Evolutionary conservation across 2,797 vertebrate species (phyloP).

Genomic region (Hozukius guyotensis): DNA sequence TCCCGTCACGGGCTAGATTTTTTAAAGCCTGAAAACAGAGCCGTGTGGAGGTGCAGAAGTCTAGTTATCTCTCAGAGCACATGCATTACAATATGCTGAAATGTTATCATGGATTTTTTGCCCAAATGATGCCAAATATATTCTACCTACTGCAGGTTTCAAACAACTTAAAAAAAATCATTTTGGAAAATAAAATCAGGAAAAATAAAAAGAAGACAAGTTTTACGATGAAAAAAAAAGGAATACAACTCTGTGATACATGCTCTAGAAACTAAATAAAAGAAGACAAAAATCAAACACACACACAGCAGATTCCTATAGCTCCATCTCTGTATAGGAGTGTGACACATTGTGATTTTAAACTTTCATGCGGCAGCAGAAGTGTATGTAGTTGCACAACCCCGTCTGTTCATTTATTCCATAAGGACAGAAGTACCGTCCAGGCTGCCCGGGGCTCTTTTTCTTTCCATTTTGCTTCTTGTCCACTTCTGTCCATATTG

Average conservation of each 20-base stretch:
- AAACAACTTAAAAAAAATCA: too few species aligned
- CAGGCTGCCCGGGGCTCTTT: conserved; percentile 20
- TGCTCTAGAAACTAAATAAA: neutral
- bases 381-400: conserved; percentile 13
- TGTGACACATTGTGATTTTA: neutral
- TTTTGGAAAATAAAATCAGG: neutral
- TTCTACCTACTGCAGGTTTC: too few species aligned
- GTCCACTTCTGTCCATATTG: conserved; percentile 52
- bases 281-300: neutral
- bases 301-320: neutral
- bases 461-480: conserved; percentile 22
- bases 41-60: too few species aligned
- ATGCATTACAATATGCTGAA: too few species aligned
- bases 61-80: too few species aligned
- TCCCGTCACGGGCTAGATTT: too few species aligned
- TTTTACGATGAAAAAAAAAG: neutral
- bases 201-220: neutral
- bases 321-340: neutral
- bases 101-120: too few species aligned
- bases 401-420: conserved; percentile 39
- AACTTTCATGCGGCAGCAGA: conserved; percentile 15
- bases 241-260: neutral
- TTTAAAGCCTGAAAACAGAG: too few species aligned
- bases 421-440: conserved; percentile 13
- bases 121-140: too few species aligned